Base-by-base conservation (phyloP, 2,113 vertebrate genomes). In the Thunnus maccoyii region DNA sequence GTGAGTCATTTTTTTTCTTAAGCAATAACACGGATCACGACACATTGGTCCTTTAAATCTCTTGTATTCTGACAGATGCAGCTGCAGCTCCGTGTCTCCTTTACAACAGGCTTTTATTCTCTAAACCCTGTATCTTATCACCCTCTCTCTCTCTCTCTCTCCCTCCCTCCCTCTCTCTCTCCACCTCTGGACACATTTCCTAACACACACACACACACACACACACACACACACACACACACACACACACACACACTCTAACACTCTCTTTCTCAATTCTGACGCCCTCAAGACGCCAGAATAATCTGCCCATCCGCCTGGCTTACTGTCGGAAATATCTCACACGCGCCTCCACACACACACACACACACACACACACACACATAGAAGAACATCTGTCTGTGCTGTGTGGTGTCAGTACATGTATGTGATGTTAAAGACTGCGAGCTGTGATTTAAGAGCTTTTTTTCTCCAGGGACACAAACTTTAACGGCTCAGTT, bases 241-340 rank as follows among this genome's bases (percentile, higher is more conserved):
- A 36, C 32, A 36, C 32, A 36, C 32, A 36, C 32, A 36, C 32
- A 36, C 32, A 36, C 32, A 36, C 32, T 7, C 32, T 4, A 5
- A 36, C 32, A 36, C 32, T 36, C 32, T 8, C 14, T 0, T 3
- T 17, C n/a, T 20, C 50, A 46, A 11, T 50, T 18, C 4, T 5
- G 22, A 60, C 65, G 18, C 22, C 52, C 15, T 1, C 14, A 47
- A 56, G 79, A 82, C 65, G 67, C 83, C 78, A 48, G 10, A 72
- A 67, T 81, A 81, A 80, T 76, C 76, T 74, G 41, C 51, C 20
- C 72, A 67, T 72, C 61, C 27, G 36, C 71, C 64, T 1, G 30
- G 76, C 9, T 80, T 67, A 50, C 47, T 71, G 66, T 67, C 18
- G 55, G 67, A 50, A 17, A 62, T 27, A 17, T 60, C 70, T 20